phyloP scores from a whole-genome alignment of 2,113 vertebrate genomes.

The Cercopithecus mona region DNA sequence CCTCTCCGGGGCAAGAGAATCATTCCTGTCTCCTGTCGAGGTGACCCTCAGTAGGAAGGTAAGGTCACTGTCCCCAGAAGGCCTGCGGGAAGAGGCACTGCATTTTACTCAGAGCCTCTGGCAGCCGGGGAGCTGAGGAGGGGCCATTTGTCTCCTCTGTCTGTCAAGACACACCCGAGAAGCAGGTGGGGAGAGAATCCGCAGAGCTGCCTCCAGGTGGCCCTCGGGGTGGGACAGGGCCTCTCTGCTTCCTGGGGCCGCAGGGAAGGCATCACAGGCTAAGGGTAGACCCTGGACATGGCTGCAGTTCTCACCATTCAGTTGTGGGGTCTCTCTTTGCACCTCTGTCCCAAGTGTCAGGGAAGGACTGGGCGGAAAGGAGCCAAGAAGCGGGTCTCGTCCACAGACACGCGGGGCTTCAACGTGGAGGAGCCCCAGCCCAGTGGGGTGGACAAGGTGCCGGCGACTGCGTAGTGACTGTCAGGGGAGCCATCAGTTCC shows the following conservation, averaged over 20 bases:
- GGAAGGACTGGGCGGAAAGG: not conserved
- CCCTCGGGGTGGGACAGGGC: too few relatives aligned
- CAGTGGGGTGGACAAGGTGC: not conserved
- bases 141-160: conserved; percentile 70
- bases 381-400: too few relatives aligned
- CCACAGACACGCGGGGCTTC: not conserved
- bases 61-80: conserved; percentile 82
- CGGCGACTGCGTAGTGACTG: fast-evolving
- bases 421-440: not conserved
- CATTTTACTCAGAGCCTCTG: conserved; percentile 82
- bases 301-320: not conserved
- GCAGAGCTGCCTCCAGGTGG: conserved; percentile 27
- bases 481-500: not conserved
- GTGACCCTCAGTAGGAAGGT: conserved; percentile 82
- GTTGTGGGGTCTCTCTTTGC: not conserved
- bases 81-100: conserved; percentile 81
- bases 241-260: not conserved
- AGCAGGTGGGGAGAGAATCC: conserved; percentile 73
- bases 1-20: conserved; percentile 73
- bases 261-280: too few relatives aligned
- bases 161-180: conserved; percentile 80
- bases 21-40: conserved; percentile 78
- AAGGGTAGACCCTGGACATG: not conserved
- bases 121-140: conserved; percentile 80
- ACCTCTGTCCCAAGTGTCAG: not conserved